These are phyloP conservation scores for Parochlus steinenii DNA, from an alignment of 2,888 invertebrate species.

Conservation along the genomic window DNA sequence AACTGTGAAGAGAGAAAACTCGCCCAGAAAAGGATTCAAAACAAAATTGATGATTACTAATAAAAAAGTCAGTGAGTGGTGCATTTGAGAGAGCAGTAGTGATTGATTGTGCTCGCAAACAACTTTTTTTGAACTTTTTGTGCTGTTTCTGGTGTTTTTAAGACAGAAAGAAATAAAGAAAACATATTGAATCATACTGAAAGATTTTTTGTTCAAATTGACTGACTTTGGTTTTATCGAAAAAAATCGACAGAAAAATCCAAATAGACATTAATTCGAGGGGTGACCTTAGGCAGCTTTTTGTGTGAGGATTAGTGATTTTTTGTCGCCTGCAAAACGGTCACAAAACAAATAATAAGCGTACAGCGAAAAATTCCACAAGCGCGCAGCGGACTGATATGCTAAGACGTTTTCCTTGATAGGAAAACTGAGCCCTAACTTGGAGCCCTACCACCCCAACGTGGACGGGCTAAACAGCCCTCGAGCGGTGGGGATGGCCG, in stretches of 20 bases:
- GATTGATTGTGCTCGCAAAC: slow-evolving; percentile 11
- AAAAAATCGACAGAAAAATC: background rate
- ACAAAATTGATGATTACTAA: slow-evolving; percentile 12
- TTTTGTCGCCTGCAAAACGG: slow-evolving; percentile 1
- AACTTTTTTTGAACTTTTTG: too few relatives aligned
- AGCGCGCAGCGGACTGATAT: background rate
- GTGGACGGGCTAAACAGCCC: slow-evolving; percentile 36
- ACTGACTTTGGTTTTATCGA: background rate
- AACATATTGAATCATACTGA: background rate
- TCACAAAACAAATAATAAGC: background rate
- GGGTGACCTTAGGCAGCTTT: too few relatives aligned
- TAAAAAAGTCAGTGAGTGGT: slow-evolving; percentile 10
- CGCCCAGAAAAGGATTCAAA: slow-evolving; percentile 5
- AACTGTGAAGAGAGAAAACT: background rate
- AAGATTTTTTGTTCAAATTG: slow-evolving; percentile 5
- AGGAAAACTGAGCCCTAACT: slow-evolving; percentile 32
- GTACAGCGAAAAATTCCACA: background rate
- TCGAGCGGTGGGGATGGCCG: slow-evolving; percentile 79
- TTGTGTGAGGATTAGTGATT: slow-evolving; percentile 8
- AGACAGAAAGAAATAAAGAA: slow-evolving; percentile 1
- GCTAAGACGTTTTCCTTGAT: too few relatives aligned
- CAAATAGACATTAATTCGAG: slow-evolving; percentile 1
- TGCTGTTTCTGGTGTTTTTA: background rate
- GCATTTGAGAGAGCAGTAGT: slow-evolving; percentile 7
- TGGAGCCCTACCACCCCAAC: slow-evolving; percentile 35